phyloP scores from a whole-genome alignment of 2,113 vertebrate genomes.

The Ibidorhyncha struthersii region DNA sequence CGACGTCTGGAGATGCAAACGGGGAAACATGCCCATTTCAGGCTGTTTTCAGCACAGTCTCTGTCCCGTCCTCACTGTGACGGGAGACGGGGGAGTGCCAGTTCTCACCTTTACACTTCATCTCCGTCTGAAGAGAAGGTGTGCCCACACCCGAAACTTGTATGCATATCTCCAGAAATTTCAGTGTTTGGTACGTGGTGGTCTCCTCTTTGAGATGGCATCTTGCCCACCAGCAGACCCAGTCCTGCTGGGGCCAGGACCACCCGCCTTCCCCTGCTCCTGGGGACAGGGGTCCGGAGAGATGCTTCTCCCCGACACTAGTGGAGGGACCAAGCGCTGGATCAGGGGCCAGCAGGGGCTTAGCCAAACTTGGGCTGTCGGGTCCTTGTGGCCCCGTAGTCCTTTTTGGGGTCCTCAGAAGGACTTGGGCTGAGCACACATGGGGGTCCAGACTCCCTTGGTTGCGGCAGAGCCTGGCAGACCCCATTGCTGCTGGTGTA shows the following conservation, averaged over 20 bases:
- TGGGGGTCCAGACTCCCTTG: background rate
- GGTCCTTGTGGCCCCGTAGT: background rate
- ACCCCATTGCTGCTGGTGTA: fast-evolving
- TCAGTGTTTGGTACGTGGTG: fast-evolving
- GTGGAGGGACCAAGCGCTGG: background rate
- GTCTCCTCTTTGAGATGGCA: background rate
- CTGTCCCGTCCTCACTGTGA: background rate
- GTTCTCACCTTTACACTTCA: background rate
- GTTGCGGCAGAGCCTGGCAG: background rate
- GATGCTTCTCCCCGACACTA: background rate
- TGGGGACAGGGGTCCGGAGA: background rate
- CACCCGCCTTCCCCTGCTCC: background rate
- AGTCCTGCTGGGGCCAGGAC: fast-evolving
- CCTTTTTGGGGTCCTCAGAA: background rate
- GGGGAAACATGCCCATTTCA: fast-evolving
- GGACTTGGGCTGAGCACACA: background rate
- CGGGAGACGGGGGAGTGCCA: background rate
- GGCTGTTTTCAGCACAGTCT: background rate
- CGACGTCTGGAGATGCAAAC: background rate
- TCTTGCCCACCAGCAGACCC: background rate
- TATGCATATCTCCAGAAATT: background rate
- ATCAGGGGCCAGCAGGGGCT: background rate
- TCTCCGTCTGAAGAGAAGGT: background rate
- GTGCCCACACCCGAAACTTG: background rate
- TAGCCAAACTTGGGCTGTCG: fast-evolving